These are phyloP conservation scores for Caenorhabditis angaria DNA, from an alignment of 2,888 invertebrate species.

Conservation along the genomic window DNA sequence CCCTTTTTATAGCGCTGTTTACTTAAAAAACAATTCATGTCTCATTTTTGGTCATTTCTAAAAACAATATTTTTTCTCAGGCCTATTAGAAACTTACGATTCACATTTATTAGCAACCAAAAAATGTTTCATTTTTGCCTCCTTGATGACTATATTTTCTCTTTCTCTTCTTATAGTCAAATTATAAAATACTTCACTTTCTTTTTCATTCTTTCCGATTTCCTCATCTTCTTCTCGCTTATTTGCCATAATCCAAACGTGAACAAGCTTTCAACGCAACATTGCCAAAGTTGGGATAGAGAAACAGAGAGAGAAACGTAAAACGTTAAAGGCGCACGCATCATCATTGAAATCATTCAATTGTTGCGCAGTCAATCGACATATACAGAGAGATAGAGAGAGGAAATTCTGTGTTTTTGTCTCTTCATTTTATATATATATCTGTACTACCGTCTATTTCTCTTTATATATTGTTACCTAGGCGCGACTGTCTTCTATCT, in stretches of 20 bases:
- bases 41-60: too few species aligned
- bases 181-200: constrained; percentile 3
- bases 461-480: background rate
- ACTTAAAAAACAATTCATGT: too few species aligned
- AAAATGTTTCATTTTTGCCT: background rate
- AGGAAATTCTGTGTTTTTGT: constrained; percentile 4
- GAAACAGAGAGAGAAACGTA: background rate
- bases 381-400: background rate
- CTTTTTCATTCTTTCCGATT: constrained; percentile 1
- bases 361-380: constrained; percentile 1
- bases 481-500: constrained; percentile 2
- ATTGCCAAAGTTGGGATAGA: background rate
- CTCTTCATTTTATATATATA: background rate
- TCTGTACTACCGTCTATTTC: background rate
- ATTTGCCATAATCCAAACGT: constrained; percentile 6
- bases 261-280: constrained; percentile 6
- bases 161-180: constrained; percentile 1
- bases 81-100: too few species aligned
- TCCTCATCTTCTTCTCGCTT: constrained; percentile 9
- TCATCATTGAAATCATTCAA: constrained; percentile 1
- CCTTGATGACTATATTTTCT: background rate
- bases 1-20: too few species aligned
- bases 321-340: background rate
- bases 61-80: background rate
- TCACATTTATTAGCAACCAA: too few species aligned